Conservation (phyloP, 2,888 invertebrate genomes). For the Calameuta filiformis region DNA sequence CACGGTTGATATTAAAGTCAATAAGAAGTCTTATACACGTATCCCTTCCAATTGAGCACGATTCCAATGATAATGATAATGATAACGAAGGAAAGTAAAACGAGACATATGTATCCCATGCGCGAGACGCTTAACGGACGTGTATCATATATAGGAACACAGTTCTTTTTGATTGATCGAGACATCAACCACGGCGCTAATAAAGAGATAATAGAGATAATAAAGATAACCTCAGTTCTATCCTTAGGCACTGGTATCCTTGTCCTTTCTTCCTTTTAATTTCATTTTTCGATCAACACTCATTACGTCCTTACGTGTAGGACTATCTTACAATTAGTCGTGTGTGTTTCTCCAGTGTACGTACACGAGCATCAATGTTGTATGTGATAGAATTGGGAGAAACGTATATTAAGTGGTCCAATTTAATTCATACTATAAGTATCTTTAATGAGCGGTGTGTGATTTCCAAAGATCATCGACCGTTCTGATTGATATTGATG, state of each 20-base stretch:
- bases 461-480: not conserved
- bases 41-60: not conserved
- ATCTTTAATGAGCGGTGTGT: not conserved
- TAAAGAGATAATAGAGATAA: conserved; percentile 5
- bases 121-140: not conserved
- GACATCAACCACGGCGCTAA: not conserved
- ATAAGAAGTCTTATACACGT: not conserved
- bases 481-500: not conserved
- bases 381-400: not conserved
- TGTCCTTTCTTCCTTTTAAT: conserved; percentile 5
- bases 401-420: not conserved
- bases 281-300: not conserved
- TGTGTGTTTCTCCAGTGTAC: not conserved
- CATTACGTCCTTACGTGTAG: not conserved
- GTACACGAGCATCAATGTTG: not conserved
- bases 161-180: conserved; percentile 7
- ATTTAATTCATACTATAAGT: not conserved
- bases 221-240: not conserved
- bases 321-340: not conserved
- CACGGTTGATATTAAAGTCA: not conserved
- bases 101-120: not conserved
- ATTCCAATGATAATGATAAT: conserved; percentile 3
- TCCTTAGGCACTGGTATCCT: not conserved
- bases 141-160: not conserved
- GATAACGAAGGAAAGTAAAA: conserved; percentile 4